These are phyloP conservation scores for Gambusia affinis DNA, from an alignment of 2,113 vertebrate genomes.

Conservation along the genomic window DNA sequence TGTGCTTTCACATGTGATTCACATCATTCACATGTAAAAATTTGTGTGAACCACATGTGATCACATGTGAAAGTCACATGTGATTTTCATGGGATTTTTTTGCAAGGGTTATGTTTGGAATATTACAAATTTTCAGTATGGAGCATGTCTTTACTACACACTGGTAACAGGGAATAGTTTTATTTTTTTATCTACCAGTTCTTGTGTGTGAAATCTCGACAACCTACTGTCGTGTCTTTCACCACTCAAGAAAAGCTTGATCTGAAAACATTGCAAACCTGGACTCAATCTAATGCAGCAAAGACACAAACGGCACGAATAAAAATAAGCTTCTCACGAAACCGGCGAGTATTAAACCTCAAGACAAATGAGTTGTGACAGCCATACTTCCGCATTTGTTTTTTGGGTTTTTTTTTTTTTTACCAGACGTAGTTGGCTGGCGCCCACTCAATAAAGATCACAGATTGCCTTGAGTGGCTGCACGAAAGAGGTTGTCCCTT, in stretches of 20 bases:
- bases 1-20: too few relatives aligned
- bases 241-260: not conserved
- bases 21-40: too few relatives aligned
- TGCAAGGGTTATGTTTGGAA: not conserved
- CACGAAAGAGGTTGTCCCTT: constrained; percentile 41
- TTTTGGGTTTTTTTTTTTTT: constrained; percentile 29
- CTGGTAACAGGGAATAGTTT: not conserved
- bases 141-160: not conserved
- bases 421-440: constrained; percentile 53
- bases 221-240: not conserved
- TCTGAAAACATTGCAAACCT: not conserved
- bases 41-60: too few relatives aligned
- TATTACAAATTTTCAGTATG: not conserved
- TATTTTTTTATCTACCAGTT: not conserved
- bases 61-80: too few relatives aligned
- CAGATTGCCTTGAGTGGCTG: constrained; percentile 50
- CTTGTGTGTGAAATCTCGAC: not conserved
- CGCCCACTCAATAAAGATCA: constrained; percentile 47
- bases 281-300: not conserved
- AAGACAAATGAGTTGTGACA: constrained; percentile 57
- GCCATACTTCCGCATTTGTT: constrained; percentile 19
- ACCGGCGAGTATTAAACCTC: constrained; percentile 38
- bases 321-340: constrained; percentile 27
- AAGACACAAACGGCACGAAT: constrained; percentile 3
- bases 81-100: too few relatives aligned